Evolutionary conservation across 2,113 vertebrate genomes (phyloP).

Genomic region (Malaclemys terrapin): DNA sequence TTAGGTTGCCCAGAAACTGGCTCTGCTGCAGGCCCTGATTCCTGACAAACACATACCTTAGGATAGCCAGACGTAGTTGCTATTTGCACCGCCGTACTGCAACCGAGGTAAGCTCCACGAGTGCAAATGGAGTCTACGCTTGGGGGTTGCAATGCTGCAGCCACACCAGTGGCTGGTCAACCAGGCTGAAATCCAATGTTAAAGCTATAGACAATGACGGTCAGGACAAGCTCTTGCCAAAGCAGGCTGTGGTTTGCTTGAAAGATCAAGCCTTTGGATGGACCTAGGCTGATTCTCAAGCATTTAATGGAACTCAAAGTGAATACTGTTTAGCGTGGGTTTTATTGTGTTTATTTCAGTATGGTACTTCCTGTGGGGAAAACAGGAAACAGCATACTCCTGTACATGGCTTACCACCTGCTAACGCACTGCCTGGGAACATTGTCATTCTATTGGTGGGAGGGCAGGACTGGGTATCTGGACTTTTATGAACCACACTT

Average conservation of each 20-base stretch:
- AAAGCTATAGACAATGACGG: neutral
- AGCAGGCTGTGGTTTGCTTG: neutral
- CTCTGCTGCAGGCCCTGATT: neutral
- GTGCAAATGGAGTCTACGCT: neutral
- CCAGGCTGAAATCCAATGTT: neutral
- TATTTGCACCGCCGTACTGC: neutral
- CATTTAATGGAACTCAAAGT: accelerated
- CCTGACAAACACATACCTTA: neutral
- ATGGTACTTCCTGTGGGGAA: neutral
- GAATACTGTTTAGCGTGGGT: neutral
- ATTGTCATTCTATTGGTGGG: neutral
- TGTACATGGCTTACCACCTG: neutral
- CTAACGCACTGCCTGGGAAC: neutral
- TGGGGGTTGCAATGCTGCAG: neutral
- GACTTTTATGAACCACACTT: neutral
- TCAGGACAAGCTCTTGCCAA: neutral
- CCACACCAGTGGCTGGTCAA: accelerated
- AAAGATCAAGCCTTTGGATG: accelerated
- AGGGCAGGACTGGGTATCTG: neutral
- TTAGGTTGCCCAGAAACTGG: neutral
- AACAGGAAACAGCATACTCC: neutral
- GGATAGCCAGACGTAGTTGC: neutral
- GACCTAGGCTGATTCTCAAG: accelerated
- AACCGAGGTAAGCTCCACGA: accelerated
- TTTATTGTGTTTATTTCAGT: neutral